Percentiles rank a stretch among this genome's conserved stretches.
phyloP scores from a whole-genome alignment of 1,140 invertebrate genomes.

The Euwallacea fornicatus region DNA sequence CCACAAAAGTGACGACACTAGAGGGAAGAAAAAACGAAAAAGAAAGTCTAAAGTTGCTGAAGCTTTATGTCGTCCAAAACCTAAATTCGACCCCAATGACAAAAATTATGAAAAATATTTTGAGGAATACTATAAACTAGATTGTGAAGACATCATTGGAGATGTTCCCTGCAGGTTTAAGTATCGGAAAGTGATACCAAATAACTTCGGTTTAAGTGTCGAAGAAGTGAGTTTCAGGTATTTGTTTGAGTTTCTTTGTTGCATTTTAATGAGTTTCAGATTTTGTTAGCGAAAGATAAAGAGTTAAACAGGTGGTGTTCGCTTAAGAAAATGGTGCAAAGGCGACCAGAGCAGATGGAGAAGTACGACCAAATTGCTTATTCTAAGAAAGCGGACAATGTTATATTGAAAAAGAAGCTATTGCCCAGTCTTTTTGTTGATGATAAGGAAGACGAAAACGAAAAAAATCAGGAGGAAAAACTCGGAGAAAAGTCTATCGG shows the following conservation, averaged over 20 bases:
- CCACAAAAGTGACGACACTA: conserved; percentile 61
- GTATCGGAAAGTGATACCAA: conserved; percentile 85
- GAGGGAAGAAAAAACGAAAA: conserved; percentile 63
- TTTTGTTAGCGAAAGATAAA: conserved; percentile 85
- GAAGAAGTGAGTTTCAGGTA: conserved; percentile 71
- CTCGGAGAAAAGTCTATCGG: background rate
- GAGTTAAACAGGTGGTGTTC: conserved; percentile 96
- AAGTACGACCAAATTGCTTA: conserved; percentile 77
- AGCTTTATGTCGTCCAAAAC: conserved; percentile 68
- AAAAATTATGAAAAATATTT: conserved; percentile 85
- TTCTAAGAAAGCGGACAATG: conserved; percentile 72
- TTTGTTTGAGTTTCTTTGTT: background rate
- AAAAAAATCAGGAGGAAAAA: conserved; percentile 13
- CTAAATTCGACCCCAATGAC: conserved; percentile 79
- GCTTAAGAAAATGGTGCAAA: conserved; percentile 85
- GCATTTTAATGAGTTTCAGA: conserved; percentile 60
- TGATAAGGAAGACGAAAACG: conserved; percentile 23
- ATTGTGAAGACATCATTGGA: conserved; percentile 93
- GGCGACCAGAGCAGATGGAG: conserved; percentile 77
- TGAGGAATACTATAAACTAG: conserved; percentile 91
- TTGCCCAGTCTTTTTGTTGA: conserved; percentile 74
- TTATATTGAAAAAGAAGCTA: conserved; percentile 77
- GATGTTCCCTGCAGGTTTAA: conserved; percentile 91
- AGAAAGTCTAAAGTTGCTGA: conserved; percentile 70
- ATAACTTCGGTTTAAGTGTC: conserved; percentile 87